Conservation (phyloP, 2,797 vertebrate species). For the Enteromius argenteus region DNA sequence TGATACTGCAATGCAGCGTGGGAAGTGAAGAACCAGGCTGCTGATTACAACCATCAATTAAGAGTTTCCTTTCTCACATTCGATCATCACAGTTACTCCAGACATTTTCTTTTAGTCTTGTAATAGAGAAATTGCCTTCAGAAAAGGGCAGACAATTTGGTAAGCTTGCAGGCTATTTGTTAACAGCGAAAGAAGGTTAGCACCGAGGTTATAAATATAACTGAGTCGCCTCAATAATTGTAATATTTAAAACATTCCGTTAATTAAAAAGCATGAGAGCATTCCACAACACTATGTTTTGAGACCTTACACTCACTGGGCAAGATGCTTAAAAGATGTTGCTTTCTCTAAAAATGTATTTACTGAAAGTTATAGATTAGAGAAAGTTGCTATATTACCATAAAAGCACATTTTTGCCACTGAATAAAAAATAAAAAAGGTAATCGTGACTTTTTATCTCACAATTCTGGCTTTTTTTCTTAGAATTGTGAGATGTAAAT, state of each 20-base stretch:
- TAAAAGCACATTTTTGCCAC: too few relatives aligned
- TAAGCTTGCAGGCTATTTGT: constrained; percentile 22
- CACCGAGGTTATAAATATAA: neutral
- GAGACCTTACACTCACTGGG: neutral
- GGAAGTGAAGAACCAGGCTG: constrained; percentile 45
- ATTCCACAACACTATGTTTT: neutral
- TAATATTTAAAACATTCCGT: neutral
- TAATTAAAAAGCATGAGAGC: constrained; percentile 17
- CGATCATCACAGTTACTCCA: constrained; percentile 13
- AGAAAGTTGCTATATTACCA: neutral
- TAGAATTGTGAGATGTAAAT: too few relatives aligned
- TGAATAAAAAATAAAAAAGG: too few relatives aligned
- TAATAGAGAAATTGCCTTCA: constrained; percentile 4
- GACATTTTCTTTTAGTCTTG: constrained; percentile 8
- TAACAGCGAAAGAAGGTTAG: constrained; percentile 12
- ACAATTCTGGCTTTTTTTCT: too few relatives aligned
- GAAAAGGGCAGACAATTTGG: constrained; percentile 28
- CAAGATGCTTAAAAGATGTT: neutral
- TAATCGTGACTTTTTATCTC: too few relatives aligned
- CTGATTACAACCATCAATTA: constrained; percentile 55
- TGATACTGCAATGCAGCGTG: constrained; percentile 46
- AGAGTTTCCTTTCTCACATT: constrained; percentile 27
- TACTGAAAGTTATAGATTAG: neutral
- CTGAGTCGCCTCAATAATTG: neutral
- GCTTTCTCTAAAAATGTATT: neutral